Percentiles rank a stretch among this genome's conserved stretches.
Evolutionary conservation across 2,113 vertebrate genomes (phyloP).

Genomic region (Arizona elegans): DNA sequence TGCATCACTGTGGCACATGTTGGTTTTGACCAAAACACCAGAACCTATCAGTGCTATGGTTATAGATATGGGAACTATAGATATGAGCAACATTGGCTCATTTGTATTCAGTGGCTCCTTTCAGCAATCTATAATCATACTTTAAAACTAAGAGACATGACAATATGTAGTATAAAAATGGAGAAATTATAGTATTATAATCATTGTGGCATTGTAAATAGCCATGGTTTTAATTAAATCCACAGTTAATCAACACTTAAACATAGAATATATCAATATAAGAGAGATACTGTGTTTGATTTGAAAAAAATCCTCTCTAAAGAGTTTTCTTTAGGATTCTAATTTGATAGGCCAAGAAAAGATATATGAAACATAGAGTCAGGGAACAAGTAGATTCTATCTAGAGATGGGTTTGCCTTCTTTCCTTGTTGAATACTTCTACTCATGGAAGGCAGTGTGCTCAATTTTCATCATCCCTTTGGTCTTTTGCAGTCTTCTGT

Average conservation of each 20-base stretch:
- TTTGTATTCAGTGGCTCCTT: neutral
- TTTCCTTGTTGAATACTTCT: neutral
- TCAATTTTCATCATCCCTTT: neutral
- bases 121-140: neutral
- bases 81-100: neutral
- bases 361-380: neutral
- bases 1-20: neutral
- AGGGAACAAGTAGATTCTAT: conserved; percentile 28
- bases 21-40: neutral
- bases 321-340: conserved; percentile 37
- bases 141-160: neutral
- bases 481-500: neutral
- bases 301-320: conserved; percentile 24
- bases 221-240: neutral
- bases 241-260: neutral
- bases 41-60: neutral
- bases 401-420: neutral
- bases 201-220: neutral
- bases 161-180: neutral
- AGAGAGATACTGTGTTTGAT: neutral
- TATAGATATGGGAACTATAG: neutral
- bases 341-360: conserved; percentile 21
- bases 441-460: neutral
- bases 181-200: conserved; percentile 1
- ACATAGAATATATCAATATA: neutral